Evolutionary conservation across 2,888 invertebrate species (phyloP).

Genomic region (Lithodes maja): DNA sequence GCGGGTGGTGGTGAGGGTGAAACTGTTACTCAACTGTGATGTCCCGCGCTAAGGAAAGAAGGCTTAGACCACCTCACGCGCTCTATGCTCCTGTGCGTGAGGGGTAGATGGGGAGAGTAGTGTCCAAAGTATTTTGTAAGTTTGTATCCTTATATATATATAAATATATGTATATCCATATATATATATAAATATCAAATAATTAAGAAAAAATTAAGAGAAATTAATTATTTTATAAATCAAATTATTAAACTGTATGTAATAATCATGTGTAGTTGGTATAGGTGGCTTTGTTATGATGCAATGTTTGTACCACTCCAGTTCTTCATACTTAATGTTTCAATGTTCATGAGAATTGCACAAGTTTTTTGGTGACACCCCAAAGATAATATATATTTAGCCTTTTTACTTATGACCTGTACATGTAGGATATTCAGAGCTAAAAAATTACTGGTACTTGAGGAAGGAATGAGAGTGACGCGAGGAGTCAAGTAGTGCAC

Average conservation of each 20-base stretch:
- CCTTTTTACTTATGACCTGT: not conserved
- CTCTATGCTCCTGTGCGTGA: not conserved
- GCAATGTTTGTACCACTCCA: slow-evolving; percentile 13
- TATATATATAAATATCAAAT: slow-evolving; percentile 20
- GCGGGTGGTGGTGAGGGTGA: not conserved
- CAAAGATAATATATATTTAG: not conserved
- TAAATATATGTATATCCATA: slow-evolving; percentile 20
- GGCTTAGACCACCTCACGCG: not conserved
- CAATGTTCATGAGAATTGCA: not conserved
- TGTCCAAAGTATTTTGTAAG: slow-evolving; percentile 20
- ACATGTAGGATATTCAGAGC: not conserved
- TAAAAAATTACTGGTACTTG: not conserved
- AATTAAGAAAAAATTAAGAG: slow-evolving; percentile 2
- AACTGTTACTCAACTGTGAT: slow-evolving; percentile 14
- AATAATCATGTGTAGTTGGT: not conserved
- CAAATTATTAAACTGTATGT: slow-evolving; percentile 20
- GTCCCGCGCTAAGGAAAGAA: slow-evolving; percentile 12
- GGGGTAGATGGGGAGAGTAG: slow-evolving; percentile 1
- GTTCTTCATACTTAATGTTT: slow-evolving; percentile 14
- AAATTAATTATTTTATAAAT: slow-evolving; percentile 7
- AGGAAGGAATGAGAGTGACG: not conserved
- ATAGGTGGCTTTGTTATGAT: slow-evolving; percentile 5
- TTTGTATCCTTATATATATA: slow-evolving; percentile 20
- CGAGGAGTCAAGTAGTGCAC: not conserved
- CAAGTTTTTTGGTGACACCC: slow-evolving; percentile 1